phyloP scores from a whole-genome alignment of 1,140 invertebrate genomes.

The Cydia splendana region DNA sequence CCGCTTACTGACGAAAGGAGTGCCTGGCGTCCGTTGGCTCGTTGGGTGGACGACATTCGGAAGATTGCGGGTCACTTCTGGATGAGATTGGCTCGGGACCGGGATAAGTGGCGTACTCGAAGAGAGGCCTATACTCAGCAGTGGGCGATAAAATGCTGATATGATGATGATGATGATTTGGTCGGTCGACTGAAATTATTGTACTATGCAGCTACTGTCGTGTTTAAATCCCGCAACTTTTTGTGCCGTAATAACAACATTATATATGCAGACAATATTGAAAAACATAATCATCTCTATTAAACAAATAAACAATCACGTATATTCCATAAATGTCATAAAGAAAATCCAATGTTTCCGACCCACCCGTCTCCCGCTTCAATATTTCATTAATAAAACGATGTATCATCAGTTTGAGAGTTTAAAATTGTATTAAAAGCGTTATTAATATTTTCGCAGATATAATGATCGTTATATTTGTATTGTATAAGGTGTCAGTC shows the following conservation, averaged over 20 bases:
- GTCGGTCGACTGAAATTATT: too few species aligned
- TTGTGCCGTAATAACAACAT: neutral
- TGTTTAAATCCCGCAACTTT: neutral
- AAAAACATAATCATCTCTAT: neutral
- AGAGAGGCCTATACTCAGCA: too few species aligned
- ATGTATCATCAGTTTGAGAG: conserved; percentile 7
- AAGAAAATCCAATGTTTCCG: neutral
- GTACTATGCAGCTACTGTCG: too few species aligned
- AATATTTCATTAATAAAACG: conserved; percentile 2
- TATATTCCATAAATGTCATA: neutral
- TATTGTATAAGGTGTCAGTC: neutral
- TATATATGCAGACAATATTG: neutral
- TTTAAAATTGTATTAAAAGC: conserved; percentile 1
- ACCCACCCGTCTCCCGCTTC: neutral
- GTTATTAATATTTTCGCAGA: neutral
- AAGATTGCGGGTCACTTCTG: too few species aligned
- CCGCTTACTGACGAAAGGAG: too few species aligned
- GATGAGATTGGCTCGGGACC: too few species aligned
- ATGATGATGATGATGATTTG: too few species aligned
- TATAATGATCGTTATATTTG: neutral
- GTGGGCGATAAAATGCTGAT: too few species aligned
- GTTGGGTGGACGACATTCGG: too few species aligned
- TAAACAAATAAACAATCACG: neutral
- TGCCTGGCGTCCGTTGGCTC: too few species aligned
- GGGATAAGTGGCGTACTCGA: too few species aligned